Conservation (phyloP, 2,888 invertebrate genomes). For the Conus canariensis region DNA sequence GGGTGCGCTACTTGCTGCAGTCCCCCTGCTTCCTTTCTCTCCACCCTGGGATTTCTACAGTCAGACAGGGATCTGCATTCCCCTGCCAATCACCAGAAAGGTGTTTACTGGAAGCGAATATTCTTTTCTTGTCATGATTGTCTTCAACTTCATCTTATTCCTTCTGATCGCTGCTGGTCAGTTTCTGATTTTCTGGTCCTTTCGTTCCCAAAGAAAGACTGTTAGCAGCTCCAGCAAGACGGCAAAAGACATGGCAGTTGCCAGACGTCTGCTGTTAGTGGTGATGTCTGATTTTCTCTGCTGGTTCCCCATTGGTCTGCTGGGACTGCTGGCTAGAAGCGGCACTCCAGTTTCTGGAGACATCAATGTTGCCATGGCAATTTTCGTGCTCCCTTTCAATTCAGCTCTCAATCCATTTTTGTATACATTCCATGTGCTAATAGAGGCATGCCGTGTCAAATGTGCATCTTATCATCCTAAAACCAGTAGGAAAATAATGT, state of each 20-base stretch:
- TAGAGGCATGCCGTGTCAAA: constrained; percentile 25
- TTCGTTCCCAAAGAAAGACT: constrained; percentile 33
- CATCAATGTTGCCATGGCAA: constrained; percentile 42
- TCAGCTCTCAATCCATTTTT: constrained; percentile 80
- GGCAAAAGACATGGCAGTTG: constrained; percentile 46
- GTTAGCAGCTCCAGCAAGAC: neutral
- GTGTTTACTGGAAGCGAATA: constrained; percentile 75
- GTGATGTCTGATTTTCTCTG: constrained; percentile 45
- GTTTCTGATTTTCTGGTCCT: constrained; percentile 70
- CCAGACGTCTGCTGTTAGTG: constrained; percentile 44
- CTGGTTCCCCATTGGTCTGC: constrained; percentile 49
- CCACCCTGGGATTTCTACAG: constrained; percentile 65
- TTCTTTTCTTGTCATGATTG: constrained; percentile 72
- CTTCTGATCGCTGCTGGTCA: constrained; percentile 72
- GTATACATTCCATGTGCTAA: constrained; percentile 44
- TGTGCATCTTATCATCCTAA: neutral
- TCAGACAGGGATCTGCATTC: constrained; percentile 72
- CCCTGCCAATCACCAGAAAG: constrained; percentile 74
- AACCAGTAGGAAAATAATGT: neutral
- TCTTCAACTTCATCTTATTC: constrained; percentile 72
- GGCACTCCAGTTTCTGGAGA: constrained; percentile 43
- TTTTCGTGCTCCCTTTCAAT: constrained; percentile 81
- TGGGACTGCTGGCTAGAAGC: constrained; percentile 39
- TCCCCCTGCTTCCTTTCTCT: constrained; percentile 68
- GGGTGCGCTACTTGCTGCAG: constrained; percentile 60